Evolutionary conservation across 2,797 vertebrate genomes (phyloP), one percentile per base, ranked within the genome.

Genomic region (Chlorospingus flavigularis): DNA sequence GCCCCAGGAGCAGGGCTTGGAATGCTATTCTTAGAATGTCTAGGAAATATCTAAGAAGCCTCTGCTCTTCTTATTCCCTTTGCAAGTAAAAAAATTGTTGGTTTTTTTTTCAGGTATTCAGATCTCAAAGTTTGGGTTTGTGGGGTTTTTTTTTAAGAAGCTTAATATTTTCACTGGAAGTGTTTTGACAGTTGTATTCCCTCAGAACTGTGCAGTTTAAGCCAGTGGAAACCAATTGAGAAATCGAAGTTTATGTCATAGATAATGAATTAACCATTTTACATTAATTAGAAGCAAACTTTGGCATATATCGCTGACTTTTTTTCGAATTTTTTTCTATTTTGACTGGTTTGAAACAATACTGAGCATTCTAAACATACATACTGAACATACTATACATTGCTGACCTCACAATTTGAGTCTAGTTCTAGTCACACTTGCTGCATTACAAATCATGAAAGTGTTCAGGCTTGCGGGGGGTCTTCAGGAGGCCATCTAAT

Each of bases 11-110:
- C 20, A 83, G 86, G n/a, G 33, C 54, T 90, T 80, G 72, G 35
- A 75, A 63, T 86, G 81, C 92, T 95, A 54, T 93, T 97, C 54
- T 92, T 95, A 91, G 58, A 74, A 53, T 83, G 53, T 77, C 37
- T 77, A 72, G 72, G 50, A 77, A 93, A 73, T 92, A 48, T 21
- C 50, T 65, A 43, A 91, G 63, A 74, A 81, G 39, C 20, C 21
- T 91, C 42, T 94, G 75, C 8, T 76, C 25, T 24, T 79, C 11
- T 20, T 70, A 13, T 62, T 81, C 31, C 55, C 20, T 72, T 78
- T 84, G 30, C 26, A 90, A 89, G 25, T 70, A 42, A 66, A 84
- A 65, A 23, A 2, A 50, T 63, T 33, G 10, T 60, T 74, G n/a
- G 31, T 51, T 39, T 45, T 54, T 53, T 40, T 47, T 54, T 5